Percentiles rank a stretch among this genome's conserved stretches.
These are phyloP conservation scores for Stegodyphus mimosarum DNA, from an alignment of 1,140 invertebrate species.

Conservation along the genomic window DNA sequence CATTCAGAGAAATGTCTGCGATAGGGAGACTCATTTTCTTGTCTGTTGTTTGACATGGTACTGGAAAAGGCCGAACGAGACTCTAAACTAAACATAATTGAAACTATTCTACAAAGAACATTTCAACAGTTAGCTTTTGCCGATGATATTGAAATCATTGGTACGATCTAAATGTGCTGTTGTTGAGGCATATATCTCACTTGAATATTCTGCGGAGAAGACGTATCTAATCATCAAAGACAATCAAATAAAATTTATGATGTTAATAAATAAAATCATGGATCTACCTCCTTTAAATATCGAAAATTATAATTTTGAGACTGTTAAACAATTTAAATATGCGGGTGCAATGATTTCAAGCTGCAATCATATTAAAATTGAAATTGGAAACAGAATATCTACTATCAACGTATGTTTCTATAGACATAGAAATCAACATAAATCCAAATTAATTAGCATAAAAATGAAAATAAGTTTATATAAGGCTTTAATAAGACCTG, in stretches of 20 bases:
- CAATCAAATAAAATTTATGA: slow-evolving; percentile 23
- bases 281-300: not conserved
- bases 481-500: not conserved
- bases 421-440: not conserved
- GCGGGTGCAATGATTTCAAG: not conserved
- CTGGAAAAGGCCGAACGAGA: not conserved
- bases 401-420: not conserved
- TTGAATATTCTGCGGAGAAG: not conserved
- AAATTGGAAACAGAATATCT: not conserved
- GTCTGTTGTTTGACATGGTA: not conserved
- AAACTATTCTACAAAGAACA: not conserved
- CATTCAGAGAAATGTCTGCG: not conserved
- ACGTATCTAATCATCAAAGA: not conserved
- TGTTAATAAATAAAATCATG: slow-evolving; percentile 12
- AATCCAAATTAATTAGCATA: not conserved
- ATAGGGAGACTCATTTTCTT: not conserved
- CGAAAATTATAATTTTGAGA: slow-evolving; percentile 5
- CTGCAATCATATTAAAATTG: not conserved
- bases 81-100: not conserved
- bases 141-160: not conserved
- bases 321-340: not conserved
- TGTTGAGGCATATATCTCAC: not conserved
- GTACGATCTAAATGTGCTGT: not conserved
- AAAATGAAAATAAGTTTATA: not conserved
- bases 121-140: not conserved